Base-by-base conservation (phyloP, 2,113 vertebrate species). In the Caloenas nicobarica region DNA sequence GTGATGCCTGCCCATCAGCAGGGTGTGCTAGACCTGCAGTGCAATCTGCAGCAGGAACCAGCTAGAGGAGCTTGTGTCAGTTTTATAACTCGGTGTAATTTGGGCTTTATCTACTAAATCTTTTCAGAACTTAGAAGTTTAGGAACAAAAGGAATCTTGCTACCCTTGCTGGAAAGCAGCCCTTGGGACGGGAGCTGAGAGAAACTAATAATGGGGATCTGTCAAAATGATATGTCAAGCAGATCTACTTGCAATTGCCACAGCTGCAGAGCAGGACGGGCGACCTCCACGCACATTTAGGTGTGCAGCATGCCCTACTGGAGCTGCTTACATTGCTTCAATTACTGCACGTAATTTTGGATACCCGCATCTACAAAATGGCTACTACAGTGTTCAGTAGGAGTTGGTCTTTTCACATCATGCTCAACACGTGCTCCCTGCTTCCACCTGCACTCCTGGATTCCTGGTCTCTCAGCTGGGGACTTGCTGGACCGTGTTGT, bases 231-330 rank as follows among this genome's bases (percentile, higher is more conserved):
- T 22, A 12, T 7, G 8, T 42, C 42, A 3, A 25, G 26, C 2
- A 51, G 42, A 31, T 34, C 58, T 42, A 1, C 42, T 22, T 8
- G 68, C 2, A 5, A 21, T 16, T 13, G 40, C 66, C 50, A 9
- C 33, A 8, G 33, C 50, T 48, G 29, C 16, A 12, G 31, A 68
- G 58, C 34, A 40, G 40, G 58, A 34, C 0, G 1, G 48, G 50
- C 0, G 1, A 13, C 50, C 40, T 40, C 24, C 2, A 0, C 9
- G 34, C 24, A 21, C 16, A 1, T 40, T 21, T 16, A 19, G 50
- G 66, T 25, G 40, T 13, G 38, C 38, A 28, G 38, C 48, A 11
- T 22, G 68, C 19, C 34, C 34, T 31, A 1, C 60, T 31, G 5
- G 5, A 26, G 34, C 58, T 34, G 25, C 66, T 72, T 23, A 21